These are phyloP conservation scores for Elachura formosa DNA, from an alignment of 2,113 vertebrate species.

Conservation along the genomic window DNA sequence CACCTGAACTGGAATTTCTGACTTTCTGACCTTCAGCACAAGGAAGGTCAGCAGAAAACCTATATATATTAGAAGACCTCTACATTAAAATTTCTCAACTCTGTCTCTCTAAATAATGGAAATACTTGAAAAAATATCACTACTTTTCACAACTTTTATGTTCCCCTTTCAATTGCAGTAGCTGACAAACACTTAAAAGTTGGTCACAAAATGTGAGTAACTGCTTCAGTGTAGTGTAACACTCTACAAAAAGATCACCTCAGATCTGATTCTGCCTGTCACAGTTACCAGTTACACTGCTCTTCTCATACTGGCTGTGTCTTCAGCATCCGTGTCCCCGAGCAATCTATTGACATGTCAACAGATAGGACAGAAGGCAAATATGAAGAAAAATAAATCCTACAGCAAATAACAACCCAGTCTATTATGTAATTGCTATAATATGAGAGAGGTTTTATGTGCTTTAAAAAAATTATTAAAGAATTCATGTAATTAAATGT, in stretches of 20 bases:
- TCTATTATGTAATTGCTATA: slow-evolving; percentile 45
- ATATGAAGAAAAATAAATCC: background rate
- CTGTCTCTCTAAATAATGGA: background rate
- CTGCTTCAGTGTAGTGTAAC: background rate
- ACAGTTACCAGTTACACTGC: background rate
- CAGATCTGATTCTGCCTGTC: slow-evolving; percentile 30
- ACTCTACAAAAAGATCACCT: slow-evolving; percentile 7
- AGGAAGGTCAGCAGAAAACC: background rate
- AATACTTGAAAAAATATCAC: slow-evolving; percentile 10
- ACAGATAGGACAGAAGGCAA: slow-evolving; percentile 17
- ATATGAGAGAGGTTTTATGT: slow-evolving; percentile 53
- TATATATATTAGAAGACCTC: background rate
- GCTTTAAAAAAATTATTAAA: slow-evolving; percentile 60
- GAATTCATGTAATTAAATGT: slow-evolving; percentile 69
- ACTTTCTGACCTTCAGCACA: background rate
- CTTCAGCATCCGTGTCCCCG: background rate
- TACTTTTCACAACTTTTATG: slow-evolving; percentile 28
- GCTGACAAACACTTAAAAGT: slow-evolving; percentile 19
- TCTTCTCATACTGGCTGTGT: background rate
- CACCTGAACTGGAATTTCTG: background rate
- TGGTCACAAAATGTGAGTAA: background rate
- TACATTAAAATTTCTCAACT: background rate
- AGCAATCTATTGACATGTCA: background rate
- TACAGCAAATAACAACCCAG: slow-evolving; percentile 1
- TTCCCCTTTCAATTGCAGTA: slow-evolving; percentile 17